Percentiles rank a stretch among this genome's conserved stretches.
Conservation (phyloP, 1,140 invertebrate genomes). For the Mactra quadrangularis region DNA sequence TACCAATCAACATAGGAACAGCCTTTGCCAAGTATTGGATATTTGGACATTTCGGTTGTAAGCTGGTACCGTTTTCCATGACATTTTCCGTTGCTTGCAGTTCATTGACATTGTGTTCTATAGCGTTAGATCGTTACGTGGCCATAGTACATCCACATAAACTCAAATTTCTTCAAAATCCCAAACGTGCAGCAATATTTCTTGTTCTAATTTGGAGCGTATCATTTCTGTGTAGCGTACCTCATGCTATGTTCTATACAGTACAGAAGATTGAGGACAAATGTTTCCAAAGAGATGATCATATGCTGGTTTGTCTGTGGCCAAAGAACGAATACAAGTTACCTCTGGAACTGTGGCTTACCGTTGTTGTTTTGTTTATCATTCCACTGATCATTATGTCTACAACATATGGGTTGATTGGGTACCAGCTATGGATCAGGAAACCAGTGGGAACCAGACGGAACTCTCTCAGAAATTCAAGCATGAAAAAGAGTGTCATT, state of each 20-base stretch:
- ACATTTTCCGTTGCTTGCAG: conserved; percentile 73
- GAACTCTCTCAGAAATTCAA: conserved; percentile 49
- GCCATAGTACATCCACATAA: conserved; percentile 86
- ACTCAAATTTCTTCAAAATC: conserved; percentile 84
- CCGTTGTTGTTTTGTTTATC: conserved; percentile 64
- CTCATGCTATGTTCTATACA: conserved; percentile 67
- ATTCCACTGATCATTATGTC: conserved; percentile 67
- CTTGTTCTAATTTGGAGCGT: conserved; percentile 95
- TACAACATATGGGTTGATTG: conserved; percentile 69
- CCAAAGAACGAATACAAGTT: conserved; percentile 57
- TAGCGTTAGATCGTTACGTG: conserved; percentile 75
- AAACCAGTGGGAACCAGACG: conserved; percentile 48
- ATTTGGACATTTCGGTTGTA: conserved; percentile 72
- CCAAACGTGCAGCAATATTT: conserved; percentile 90
- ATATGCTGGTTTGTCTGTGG: conserved; percentile 51
- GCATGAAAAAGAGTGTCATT: conserved; percentile 71
- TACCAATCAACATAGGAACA: conserved; percentile 69
- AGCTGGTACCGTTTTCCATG: conserved; percentile 70
- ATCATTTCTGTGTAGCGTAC: conserved; percentile 87
- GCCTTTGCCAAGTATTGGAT: conserved; percentile 68
- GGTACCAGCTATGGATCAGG: conserved; percentile 68
- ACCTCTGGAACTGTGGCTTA: conserved; percentile 66
- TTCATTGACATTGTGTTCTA: conserved; percentile 74
- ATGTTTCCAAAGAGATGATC: conserved; percentile 12
- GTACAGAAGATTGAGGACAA: conserved; percentile 41